Base-by-base conservation (phyloP, 2,888 invertebrate genomes). In the Phengaris alcon region DNA sequence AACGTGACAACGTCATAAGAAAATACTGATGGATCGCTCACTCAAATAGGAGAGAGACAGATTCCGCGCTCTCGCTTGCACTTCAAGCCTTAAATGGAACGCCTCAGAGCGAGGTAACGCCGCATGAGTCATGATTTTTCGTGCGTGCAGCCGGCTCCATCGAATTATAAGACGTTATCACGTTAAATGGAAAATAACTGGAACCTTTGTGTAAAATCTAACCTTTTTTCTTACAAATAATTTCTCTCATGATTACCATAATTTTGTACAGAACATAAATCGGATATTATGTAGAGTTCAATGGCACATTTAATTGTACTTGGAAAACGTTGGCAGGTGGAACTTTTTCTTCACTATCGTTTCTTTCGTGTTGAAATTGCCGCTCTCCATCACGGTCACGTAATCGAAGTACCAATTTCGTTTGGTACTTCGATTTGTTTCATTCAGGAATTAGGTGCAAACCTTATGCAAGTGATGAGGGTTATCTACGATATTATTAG, bases 311-410 rank as follows among this genome's bases (percentile, higher is more conserved):
- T 70, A 70, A 70, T 70, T 51, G 70, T 70, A 8, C 9, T 70
- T 13, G 9, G 48, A 48, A 48, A 59, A 59, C 15, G 59, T 59
- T 15, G n/a, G n/a, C 15, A 46, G n/a, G 48, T 69, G 69, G 9
- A 69, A 48, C 35, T 52, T 72, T 72, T 72, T 72, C 70, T 70
- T 52, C 51, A 54, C 72, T 80, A 80, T 82, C 80, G 80, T 81
- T 86, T 85, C 84, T 87, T 84, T 84, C 80, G 86, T 85, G 87
- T 88, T 86, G 88, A 88, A 89, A 87, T 89, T 90, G 87, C 86
- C 82, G 82, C 86, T 85, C 89, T 87, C 87, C 87, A 88, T 90
- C 87, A 81, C 80, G 84, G 78, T 89, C 87, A 90, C 88, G 88
- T 90, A 91, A 91, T n/a, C n/a, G n/a, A n/a, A n/a, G n/a, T n/a